Evolutionary conservation across 2,113 vertebrate species (phyloP), one percentile per base, ranked within the genome.

Genomic region (Chlorocebus sabaeus): DNA sequence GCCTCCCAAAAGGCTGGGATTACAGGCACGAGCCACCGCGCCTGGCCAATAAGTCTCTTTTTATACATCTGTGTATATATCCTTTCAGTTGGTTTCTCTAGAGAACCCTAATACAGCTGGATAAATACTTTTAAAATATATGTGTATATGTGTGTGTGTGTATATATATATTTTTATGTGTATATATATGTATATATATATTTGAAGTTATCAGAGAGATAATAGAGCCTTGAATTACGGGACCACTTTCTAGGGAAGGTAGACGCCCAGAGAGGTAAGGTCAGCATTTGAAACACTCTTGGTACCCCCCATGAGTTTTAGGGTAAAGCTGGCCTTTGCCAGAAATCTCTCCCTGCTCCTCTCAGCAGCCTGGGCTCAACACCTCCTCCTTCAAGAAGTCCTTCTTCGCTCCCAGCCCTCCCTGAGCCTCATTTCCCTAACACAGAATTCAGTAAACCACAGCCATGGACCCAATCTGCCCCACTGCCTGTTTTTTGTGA

Each of bases 11-110:
- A 1, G 6, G 52, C 52, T 55, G 52, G 18, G 52, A 55, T 55
- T 20, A 55, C 52, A 55, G 18, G 52, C 18, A 20, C 0, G 18
- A 20, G 52, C 52, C 52, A 55, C 52, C 6, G 0, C 0, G 2
- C 52, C 52, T 55, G 0, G 52, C 52, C 18, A 70, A 93, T n/a
- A 38, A 22, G 52, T 43, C 3, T 45, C 35, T 50, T 17, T 48
- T 6, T 70, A 40, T 50, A 27, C 55, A 25, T 67, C 52, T 86
- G 8, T 14, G 61, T 50, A 8, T 67, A 27, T 68, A 30, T 1
- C 64, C 20, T 35, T n/a, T 55, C 38, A 14, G 43, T 17, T 22
- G 48, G 7, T 80, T 83, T 80, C 32, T 27, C 45, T 5, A 8
- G 14, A 83, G 16, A 68, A n/a, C 45, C 43, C 57, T 40, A 75